These are phyloP conservation scores for Hypsibius dujardini DNA, from an alignment of 1,140 invertebrate genomes.

Conservation along the genomic window DNA sequence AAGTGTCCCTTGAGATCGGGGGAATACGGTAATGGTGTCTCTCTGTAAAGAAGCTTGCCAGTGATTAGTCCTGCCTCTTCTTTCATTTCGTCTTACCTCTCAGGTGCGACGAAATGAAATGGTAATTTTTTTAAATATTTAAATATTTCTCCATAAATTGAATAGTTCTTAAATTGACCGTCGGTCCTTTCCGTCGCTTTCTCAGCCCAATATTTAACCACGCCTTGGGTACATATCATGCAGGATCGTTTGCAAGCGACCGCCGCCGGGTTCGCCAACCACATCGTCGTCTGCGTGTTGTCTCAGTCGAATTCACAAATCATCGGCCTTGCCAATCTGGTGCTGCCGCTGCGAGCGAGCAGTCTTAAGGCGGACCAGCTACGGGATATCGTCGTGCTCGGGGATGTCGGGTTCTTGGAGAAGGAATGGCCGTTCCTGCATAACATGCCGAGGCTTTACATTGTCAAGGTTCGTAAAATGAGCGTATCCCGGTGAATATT, in stretches of 20 bases:
- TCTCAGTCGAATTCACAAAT: background rate
- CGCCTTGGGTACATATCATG: background rate
- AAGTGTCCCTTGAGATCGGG: too few species aligned
- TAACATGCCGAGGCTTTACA: background rate
- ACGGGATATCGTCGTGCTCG: background rate
- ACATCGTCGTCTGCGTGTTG: slow-evolving; percentile 10
- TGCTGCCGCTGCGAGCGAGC: background rate
- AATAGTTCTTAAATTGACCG: too few species aligned
- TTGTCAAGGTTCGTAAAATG: background rate
- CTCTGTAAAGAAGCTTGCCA: too few species aligned
- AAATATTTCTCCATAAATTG: too few species aligned
- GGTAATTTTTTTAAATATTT: too few species aligned
- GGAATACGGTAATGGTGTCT: too few species aligned
- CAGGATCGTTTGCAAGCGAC: background rate
- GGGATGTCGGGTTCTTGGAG: background rate
- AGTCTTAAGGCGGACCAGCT: background rate
- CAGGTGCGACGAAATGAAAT: too few species aligned
- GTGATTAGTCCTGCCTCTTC: too few species aligned
- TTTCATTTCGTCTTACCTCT: too few species aligned
- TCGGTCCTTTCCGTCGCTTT: too few species aligned
- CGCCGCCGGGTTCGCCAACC: background rate
- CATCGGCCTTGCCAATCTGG: background rate
- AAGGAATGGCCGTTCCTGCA: background rate
- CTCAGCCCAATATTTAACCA: too few species aligned
- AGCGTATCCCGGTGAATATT: background rate